Evolutionary conservation across 2,888 invertebrate species (phyloP), one percentile per base, ranked within the genome.

Genomic region (Tuberolachnus salignus): DNA sequence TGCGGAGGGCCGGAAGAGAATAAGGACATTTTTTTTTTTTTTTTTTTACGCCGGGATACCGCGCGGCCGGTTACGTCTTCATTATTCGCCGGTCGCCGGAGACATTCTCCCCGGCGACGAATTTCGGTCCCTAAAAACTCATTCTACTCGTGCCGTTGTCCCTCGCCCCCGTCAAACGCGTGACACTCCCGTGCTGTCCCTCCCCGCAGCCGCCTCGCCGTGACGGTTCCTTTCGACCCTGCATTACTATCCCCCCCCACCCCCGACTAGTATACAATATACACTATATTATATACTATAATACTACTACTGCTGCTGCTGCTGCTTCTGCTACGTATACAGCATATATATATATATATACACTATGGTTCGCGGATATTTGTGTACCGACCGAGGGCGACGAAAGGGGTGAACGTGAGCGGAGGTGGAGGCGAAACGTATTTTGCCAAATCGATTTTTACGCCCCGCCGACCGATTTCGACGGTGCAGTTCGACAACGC

Each of bases 361-460:
- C 16, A n/a, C 16, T 46, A 46, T 10, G 1, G 53, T 53, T 13
- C 44, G 46, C n/a, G 21, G 34, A 44, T 63, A 44, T 63, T 42
- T 44, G 16, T 51, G 16, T 19, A 11, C n/a, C n/a, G 51, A n/a
- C 3, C 44, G 10, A n/a, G 13, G 23, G 34, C 34, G 66, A 53
- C 26, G 46, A 67, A 67, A 67, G 75, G 66, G 75, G 55, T 63
- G 34, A 6, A n/a, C n/a, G 19, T 51, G 64, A 11, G 21, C 2
- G 26, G 72, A 2, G 34, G n/a, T 19, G n/a, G 26, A 3, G 66
- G 19, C 42, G 69, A 78, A 78, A 19, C 78, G 67, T 78, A 78
- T 78, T 78, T 69, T 21, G 51, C 59, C 78, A 78, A 78, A 78
- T 78, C 78, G 78, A 78, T 78, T 78, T 78, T 78, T 78, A 78